Evolutionary conservation across 2,888 invertebrate genomes (phyloP).

Genomic region (Hoplodrina ambigua): DNA sequence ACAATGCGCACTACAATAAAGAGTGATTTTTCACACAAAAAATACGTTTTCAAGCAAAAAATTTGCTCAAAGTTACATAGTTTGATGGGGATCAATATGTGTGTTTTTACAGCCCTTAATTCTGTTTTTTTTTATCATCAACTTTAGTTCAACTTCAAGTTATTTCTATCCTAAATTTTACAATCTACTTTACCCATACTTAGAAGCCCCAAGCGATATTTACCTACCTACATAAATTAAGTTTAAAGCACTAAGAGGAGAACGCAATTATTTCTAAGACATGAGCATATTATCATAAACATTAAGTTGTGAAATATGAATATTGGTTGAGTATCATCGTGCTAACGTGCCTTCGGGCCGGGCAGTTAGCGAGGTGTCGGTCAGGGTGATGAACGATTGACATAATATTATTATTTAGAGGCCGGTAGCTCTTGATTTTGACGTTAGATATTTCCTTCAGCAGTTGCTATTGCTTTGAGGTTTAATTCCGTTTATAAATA

Average conservation of each 20-base stretch:
- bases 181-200: not conserved
- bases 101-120: too few species aligned
- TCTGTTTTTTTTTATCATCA: not conserved
- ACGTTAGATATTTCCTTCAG: slow-evolving; percentile 1
- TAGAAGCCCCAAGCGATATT: slow-evolving; percentile 29
- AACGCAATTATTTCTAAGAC: slow-evolving; percentile 59
- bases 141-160: not conserved
- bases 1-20: too few species aligned
- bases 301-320: slow-evolving; percentile 52
- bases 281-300: slow-evolving; percentile 50
- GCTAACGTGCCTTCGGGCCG: slow-evolving; percentile 18
- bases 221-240: slow-evolving; percentile 51
- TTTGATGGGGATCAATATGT: too few species aligned
- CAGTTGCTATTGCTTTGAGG: slow-evolving; percentile 4
- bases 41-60: too few species aligned
- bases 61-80: too few species aligned
- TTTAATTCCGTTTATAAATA: too few species aligned
- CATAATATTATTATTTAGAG: slow-evolving; percentile 18
- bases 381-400: slow-evolving; percentile 22
- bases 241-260: slow-evolving; percentile 36
- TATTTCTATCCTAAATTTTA: not conserved
- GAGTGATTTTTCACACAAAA: too few species aligned
- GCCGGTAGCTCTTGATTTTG: slow-evolving; percentile 20
- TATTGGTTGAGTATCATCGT: slow-evolving; percentile 41
- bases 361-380: slow-evolving; percentile 38